Percentiles rank a stretch among this genome's conserved stretches.
These are phyloP conservation scores for Hippocampus zosterae DNA, from an alignment of 2,113 vertebrate species.

Conservation along the genomic window DNA sequence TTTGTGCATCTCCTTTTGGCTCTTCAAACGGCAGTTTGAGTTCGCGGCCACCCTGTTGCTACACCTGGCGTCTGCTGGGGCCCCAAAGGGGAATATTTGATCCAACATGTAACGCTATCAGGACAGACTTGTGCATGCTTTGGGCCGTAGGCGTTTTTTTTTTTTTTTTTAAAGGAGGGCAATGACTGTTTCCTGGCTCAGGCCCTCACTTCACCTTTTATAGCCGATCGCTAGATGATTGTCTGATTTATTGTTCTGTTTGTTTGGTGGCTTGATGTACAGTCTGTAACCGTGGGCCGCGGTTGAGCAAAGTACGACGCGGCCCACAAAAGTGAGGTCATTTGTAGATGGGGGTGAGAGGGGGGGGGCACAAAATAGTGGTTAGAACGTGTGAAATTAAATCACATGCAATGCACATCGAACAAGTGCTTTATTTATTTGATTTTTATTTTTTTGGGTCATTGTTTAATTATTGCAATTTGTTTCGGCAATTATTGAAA, in stretches of 20 bases:
- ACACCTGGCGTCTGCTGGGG: conserved; percentile 23
- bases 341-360: too few relatives aligned
- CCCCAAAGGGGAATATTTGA: conserved; percentile 39
- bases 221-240: background rate
- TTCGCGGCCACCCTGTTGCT: conserved; percentile 18
- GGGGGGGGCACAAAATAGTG: too few relatives aligned
- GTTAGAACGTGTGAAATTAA: too few relatives aligned
- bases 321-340: background rate
- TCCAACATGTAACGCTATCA: conserved; percentile 22
- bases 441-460: too few relatives aligned
- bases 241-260: conserved; percentile 11
- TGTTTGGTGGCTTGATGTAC: conserved; percentile 12
- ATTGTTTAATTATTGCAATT: too few relatives aligned
- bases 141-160: conserved; percentile 33
- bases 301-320: background rate
- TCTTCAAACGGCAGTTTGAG: conserved; percentile 1
- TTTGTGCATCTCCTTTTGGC: background rate
- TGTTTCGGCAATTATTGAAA: too few relatives aligned
- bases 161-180: conserved; percentile 20
- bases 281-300: conserved; percentile 3
- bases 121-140: conserved; percentile 37
- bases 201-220: conserved; percentile 12
- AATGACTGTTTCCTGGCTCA: conserved; percentile 30
- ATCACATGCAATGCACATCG: too few relatives aligned
- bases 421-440: too few relatives aligned